Evolutionary conservation across 2,888 invertebrate species (phyloP), one percentile per base, ranked within the genome.

Genomic region (Dorcus hopei): DNA sequence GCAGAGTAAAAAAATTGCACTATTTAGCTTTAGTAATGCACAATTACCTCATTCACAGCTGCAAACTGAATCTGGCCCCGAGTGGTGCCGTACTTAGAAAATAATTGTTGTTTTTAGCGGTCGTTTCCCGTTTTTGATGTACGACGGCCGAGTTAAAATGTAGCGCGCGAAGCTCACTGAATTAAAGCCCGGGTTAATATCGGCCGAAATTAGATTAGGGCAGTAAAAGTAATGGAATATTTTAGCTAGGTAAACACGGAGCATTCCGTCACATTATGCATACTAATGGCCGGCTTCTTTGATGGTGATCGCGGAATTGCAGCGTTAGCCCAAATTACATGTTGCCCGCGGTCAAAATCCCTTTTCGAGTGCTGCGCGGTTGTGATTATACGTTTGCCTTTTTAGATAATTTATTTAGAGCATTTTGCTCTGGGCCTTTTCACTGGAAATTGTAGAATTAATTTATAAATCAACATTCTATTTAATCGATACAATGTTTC

Each of bases 201-300:
- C 52, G 57, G 47, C 49, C 38, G 33, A 38, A 58, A 53, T 38
- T 49, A 53, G 58, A 58, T 58, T 58, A 53, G 45, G 51, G 51
- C 50, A 59, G 52, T 52, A 55, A 59, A 55, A 48, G 55, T 55
- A 59, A 59, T 59, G 59, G 59, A 55, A 59, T 56, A 59, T 52
- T 56, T 59, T 42, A 52, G 51, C 39, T 49, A 49, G 41, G 52
- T 47, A 52, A 38, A 47, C 49, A 48, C 47, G 52, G 45, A 40
- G 16, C 38, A 33, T 26, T 40, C 38, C 14, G 26, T 16, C 33
- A 48, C 49, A 55, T 59, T 59, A 59, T 48, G 42, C 47, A 59
- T 55, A 52, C 55, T 59, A 59, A 59, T 59, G 52, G 41, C 41
- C 33, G 45, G 7, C 52, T 42, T 52, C 52, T 59, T 55, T 59